Evolutionary conservation across 2,888 invertebrate species (phyloP), one percentile per base, ranked within the genome.

Genomic region (Rotaria sp.): DNA sequence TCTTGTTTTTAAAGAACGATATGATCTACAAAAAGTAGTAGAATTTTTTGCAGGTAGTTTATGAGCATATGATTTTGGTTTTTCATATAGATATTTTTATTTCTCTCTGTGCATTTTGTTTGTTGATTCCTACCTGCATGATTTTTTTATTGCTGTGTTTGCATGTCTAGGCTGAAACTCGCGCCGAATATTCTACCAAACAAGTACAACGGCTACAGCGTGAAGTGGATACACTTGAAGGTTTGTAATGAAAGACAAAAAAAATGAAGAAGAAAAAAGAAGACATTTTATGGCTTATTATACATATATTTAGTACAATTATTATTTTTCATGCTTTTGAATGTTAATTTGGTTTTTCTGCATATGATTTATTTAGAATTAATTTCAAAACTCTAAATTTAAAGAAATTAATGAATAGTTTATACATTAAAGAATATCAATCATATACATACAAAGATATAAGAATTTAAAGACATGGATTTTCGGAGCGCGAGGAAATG

Each of bases 161-260:
- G 57, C 35, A 41, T 57, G 35, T 85, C 80, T 55, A 98, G 99
- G 98, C 99, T 95, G 99, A 99, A 93, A 98, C 98, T 92, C 96
- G 99, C 92, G 98, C 99, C 93, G 97, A 99, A 93, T 99, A 99
- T 93, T 98, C 99, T 91, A 99, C 99, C 93, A 96, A 99, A 93
- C 97, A 98, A 92, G 99, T 99, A 93, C 97, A 98, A 94, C 99
- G 99, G 94, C 94, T 99, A 92, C 99, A 99, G 93, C 99, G 98
- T 94, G 99, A 99, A 94, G 99, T 99, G 93, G 99, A 99, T 95
- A 96, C 98, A 95, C 95, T 99, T 93, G 99, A 99, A 96, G 97
- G 97, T 86, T 55, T 57, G 38, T 59, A 26, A 57, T 21, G 21
- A 67, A 21, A n/a, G n/a, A n/a, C n/a, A 67, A 30, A 38, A 30